Base-by-base conservation (phyloP, 2,113 vertebrate genomes). In the Alethe castanea region DNA sequence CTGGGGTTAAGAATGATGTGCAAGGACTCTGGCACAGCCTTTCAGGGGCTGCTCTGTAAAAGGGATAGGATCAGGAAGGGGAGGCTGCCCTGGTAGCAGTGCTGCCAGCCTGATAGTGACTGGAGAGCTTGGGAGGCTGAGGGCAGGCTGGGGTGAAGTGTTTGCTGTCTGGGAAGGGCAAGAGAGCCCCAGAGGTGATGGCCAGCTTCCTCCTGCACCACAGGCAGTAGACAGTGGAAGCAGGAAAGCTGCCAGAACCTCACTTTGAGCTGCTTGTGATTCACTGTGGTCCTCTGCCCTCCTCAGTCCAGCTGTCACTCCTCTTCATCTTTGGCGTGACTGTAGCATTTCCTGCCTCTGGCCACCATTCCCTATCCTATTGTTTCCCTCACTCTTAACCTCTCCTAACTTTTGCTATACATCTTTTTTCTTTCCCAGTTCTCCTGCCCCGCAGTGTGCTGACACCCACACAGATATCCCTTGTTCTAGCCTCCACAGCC, bases 401-500 rank as follows among this genome's bases (percentile, higher is more conserved):
- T 4, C 29, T 76, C 29, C 19, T 8, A 25, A 24, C 12, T 52
- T 71, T 4, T 36, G 2, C 31, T 59, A 4, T 19, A 2, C 7
- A 4, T 18, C 14, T 25, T 44, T 26, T 57, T 16, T 25, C 17
- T 16, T 23, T 36, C n/a, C 40, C n/a, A 59, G 14, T 11, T 8
- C 17, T 16, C 67, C 15, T 12, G 1, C 4, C 3, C 5, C 1
- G 0, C 8, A 20, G 4, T 16, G 28, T 8, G 1, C 53, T 8
- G 9, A 11, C 26, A 38, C 11, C 36, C 10, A 11, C 25, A 5
- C 1, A 15, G 13, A 4, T 31, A 18, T 5, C 28, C 31, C 42
- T 17, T 4, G 1, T 53, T 56, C 36, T 45, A 13, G 14, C 36
- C 23, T 33, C 17, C 15, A 12, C 4, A 1, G 3, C 10, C 25